Percentiles rank a stretch among this genome's conserved stretches.
Conservation (phyloP, 2,888 invertebrate genomes). For the Lymantria monacha region DNA sequence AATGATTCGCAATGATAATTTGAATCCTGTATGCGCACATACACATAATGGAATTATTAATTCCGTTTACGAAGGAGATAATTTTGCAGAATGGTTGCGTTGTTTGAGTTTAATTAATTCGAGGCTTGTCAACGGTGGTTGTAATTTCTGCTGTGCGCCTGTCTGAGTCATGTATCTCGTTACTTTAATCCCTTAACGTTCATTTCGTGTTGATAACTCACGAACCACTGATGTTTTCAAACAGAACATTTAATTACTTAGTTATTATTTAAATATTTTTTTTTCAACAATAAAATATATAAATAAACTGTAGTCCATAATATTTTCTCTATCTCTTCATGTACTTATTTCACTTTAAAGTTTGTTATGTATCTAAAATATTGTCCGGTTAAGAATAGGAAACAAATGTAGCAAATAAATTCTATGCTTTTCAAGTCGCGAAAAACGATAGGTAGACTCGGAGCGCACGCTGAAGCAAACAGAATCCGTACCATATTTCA, state of each 20-base stretch:
- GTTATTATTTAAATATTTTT: neutral
- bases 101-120: constrained; percentile 81
- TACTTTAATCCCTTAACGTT: constrained; percentile 64
- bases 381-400: constrained; percentile 47
- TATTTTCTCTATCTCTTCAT: neutral
- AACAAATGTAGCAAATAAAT: constrained; percentile 70
- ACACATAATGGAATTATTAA: constrained; percentile 69
- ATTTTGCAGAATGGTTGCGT: constrained; percentile 70
- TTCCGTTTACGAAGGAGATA: constrained; percentile 71
- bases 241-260: constrained; percentile 21
- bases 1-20: constrained; percentile 40
- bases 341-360: constrained; percentile 7
- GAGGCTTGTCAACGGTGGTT: constrained; percentile 74
- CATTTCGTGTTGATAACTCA: constrained; percentile 46
- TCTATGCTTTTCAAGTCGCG: constrained; percentile 66
- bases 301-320: neutral
- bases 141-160: constrained; percentile 68
- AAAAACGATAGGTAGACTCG: constrained; percentile 70
- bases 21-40: constrained; percentile 45
- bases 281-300: too few relatives aligned
- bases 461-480: constrained; percentile 71
- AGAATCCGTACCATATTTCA: constrained; percentile 78
- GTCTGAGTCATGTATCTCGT: constrained; percentile 67
- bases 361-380: constrained; percentile 40
- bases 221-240: constrained; percentile 19